These are phyloP conservation scores for Hoplias malabaricus DNA, from an alignment of 2,113 vertebrate genomes.

Conservation along the genomic window DNA sequence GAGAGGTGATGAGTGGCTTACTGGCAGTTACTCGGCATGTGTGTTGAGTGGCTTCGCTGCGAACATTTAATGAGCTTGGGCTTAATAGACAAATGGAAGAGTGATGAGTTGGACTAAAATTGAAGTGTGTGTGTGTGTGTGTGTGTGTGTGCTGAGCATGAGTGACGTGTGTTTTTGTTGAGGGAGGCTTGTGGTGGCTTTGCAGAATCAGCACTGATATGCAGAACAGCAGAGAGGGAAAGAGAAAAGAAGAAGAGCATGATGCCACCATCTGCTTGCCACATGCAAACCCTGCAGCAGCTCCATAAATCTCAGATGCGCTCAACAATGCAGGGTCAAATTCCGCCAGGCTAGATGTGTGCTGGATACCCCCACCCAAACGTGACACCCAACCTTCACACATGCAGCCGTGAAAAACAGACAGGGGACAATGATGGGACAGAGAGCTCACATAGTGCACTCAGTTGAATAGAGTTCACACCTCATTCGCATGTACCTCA, in stretches of 20 bases:
- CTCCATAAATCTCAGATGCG: conserved; percentile 76
- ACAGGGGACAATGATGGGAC: background rate
- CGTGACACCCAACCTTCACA: conserved; percentile 44
- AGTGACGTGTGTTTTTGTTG: conserved; percentile 37
- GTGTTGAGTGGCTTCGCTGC: conserved; percentile 28
- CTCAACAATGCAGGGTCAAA: conserved; percentile 72
- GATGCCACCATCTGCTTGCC: conserved; percentile 79
- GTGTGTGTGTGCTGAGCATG: conserved; percentile 8
- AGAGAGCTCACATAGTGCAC: background rate
- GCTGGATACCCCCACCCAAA: conserved; percentile 61
- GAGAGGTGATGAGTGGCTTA: conserved; percentile 36
- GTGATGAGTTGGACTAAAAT: conserved; percentile 26
- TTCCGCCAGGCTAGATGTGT: conserved; percentile 67
- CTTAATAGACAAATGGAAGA: conserved; percentile 25
- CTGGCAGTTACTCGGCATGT: conserved; percentile 37
- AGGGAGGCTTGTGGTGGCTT: conserved; percentile 36
- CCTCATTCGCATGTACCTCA: background rate
- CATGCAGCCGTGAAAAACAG: background rate
- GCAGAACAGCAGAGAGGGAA: conserved; percentile 39
- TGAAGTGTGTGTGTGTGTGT: conserved; percentile 4
- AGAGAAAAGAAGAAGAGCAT: conserved; percentile 54
- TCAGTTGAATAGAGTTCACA: background rate
- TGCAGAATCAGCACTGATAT: conserved; percentile 58
- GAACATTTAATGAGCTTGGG: conserved; percentile 19
- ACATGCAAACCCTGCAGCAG: conserved; percentile 75